Evolutionary conservation across 2,113 vertebrate genomes (phyloP).

Genomic region (Philantomba maxwellii): DNA sequence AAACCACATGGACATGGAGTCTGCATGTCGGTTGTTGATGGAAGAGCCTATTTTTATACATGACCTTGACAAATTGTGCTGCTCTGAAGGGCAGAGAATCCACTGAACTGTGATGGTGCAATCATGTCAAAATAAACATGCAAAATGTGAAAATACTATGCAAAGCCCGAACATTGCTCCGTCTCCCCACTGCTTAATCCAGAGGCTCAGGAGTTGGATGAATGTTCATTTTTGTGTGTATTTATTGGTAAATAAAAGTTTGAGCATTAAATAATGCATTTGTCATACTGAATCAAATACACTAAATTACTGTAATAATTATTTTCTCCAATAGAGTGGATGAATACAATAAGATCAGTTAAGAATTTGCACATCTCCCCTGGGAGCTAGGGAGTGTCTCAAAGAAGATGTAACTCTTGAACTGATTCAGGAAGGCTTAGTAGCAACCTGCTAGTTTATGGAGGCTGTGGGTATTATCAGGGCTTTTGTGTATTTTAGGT

Average conservation of each 20-base stretch:
- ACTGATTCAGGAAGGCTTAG: not conserved
- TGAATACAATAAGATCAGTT: not conserved
- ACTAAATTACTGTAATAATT: not conserved
- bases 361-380: not conserved
- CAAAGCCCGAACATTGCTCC: not conserved
- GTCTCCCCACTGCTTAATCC: not conserved
- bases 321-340: not conserved
- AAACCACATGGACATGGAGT: not conserved
- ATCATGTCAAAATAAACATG: not conserved
- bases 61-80: not conserved
- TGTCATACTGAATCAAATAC: not conserved
- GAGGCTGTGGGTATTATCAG: not conserved
- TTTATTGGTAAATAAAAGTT: not conserved
- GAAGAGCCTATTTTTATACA: not conserved
- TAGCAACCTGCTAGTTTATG: not conserved
- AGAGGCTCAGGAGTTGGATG: not conserved
- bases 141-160: not conserved
- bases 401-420: not conserved
- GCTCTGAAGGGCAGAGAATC: not conserved
- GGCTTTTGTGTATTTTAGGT: not conserved
- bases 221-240: not conserved
- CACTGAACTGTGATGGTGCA: not conserved
- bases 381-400: not conserved
- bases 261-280: not conserved
- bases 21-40: not conserved